Conservation (phyloP, 2,113 vertebrate species). For the Orcinus orca region DNA sequence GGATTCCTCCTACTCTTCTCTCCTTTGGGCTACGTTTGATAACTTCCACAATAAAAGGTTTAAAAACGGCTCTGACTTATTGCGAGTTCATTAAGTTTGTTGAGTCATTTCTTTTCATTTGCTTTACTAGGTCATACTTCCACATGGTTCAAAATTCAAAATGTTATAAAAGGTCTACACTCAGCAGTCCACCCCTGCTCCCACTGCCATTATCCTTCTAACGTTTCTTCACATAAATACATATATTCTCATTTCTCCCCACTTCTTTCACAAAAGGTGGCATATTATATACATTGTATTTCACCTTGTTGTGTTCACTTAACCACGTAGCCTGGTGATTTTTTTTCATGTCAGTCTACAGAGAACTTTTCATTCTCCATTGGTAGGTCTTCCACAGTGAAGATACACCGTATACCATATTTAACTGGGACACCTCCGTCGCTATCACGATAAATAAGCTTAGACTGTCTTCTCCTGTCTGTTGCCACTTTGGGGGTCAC, state of each 20-base stretch:
- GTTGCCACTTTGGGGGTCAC: background rate
- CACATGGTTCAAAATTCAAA: background rate
- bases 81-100: background rate
- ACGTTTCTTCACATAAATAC: background rate
- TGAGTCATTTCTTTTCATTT: background rate
- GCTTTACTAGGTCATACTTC: background rate
- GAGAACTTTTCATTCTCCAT: background rate
- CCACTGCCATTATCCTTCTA: background rate
- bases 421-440: background rate
- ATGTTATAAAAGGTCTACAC: background rate
- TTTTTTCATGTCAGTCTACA: background rate
- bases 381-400: background rate
- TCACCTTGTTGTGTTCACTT: background rate
- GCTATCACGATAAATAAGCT: background rate
- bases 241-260: background rate
- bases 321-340: background rate
- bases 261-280: background rate
- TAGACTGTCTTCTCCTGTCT: background rate
- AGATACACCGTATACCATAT: background rate
- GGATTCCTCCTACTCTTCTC: background rate
- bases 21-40: background rate
- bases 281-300: background rate
- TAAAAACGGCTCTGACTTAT: background rate
- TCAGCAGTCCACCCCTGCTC: background rate
- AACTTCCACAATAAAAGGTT: background rate